phyloP scores from a whole-genome alignment of 53 echinoderm and acorn worm species.

The Apostichopus leukothele region DNA sequence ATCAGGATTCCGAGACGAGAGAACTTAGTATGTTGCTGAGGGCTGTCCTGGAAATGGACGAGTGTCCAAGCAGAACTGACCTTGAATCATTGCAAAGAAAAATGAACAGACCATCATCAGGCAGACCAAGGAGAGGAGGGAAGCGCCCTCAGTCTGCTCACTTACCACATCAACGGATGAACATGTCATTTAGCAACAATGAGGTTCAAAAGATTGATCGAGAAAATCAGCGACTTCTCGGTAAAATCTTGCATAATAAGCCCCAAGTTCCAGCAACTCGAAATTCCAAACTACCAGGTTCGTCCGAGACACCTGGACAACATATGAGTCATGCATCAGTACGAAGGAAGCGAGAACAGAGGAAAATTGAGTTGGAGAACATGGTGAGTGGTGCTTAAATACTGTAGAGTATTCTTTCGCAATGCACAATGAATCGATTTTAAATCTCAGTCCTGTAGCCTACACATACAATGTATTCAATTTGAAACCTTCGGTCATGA shows the following conservation, averaged over 20 bases:
- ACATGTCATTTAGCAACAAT: slow-evolving; percentile 97
- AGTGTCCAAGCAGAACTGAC: slow-evolving; percentile 64
- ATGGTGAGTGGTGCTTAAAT: slow-evolving; percentile 57
- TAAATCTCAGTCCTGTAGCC: too few species aligned
- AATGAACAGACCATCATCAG: slow-evolving; percentile 56
- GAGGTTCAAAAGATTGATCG: slow-evolving; percentile 81
- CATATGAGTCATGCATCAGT: slow-evolving; percentile 82
- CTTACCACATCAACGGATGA: slow-evolving; percentile 85
- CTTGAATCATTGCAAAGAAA: slow-evolving; percentile 59
- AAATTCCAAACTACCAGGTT: not conserved
- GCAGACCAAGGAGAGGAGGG: slow-evolving; percentile 44
- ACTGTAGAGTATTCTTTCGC: too few species aligned
- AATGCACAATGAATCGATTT: too few species aligned
- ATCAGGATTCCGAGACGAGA: slow-evolving; percentile 72
- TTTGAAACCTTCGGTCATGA: too few species aligned
- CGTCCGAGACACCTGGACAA: slow-evolving; percentile 30
- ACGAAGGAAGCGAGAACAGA: slow-evolving; percentile 78
- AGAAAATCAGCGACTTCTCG: slow-evolving; percentile 83
- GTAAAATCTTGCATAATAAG: slow-evolving; percentile 64
- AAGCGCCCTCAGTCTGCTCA: slow-evolving; percentile 52
- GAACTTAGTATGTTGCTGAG: slow-evolving; percentile 85
- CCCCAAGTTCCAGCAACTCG: slow-evolving; percentile 2
- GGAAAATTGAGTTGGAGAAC: slow-evolving; percentile 91
- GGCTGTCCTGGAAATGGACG: slow-evolving; percentile 92
- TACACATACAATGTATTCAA: too few species aligned